Conservation (phyloP, 2,888 invertebrate genomes). For the Halocaridina rubra region DNA sequence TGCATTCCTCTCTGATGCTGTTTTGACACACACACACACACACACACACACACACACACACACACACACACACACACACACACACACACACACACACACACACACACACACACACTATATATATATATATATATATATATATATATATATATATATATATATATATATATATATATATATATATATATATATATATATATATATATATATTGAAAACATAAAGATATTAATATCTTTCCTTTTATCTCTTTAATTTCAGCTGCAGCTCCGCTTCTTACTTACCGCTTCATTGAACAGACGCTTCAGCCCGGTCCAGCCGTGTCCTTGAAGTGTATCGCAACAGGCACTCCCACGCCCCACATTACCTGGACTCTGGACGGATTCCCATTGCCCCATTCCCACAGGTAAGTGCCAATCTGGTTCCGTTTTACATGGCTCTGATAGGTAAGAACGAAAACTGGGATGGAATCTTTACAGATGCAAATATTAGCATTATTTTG, state of each 20-base stretch:
- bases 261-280: slow-evolving; percentile 22
- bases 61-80: no score
- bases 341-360: slow-evolving; percentile 22
- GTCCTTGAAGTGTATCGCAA: slow-evolving; percentile 45
- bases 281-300: slow-evolving; percentile 50
- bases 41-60: no score
- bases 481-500: no score
- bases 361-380: slow-evolving; percentile 37
- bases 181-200: slow-evolving; percentile 1
- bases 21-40: no score
- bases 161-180: neutral
- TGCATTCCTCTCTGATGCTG: no score
- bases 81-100: no score
- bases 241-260: slow-evolving; percentile 18
- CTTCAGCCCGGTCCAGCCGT: slow-evolving; percentile 43
- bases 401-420: no score
- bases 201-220: neutral
- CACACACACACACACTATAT: no score
- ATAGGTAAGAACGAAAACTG: no score
- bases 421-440: no score
- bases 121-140: neutral
- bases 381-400: slow-evolving; percentile 36
- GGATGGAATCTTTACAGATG: no score
- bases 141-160: neutral
- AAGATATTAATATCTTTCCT: neutral